Conservation (phyloP, 2,888 invertebrate species). For the Conus canariensis region DNA sequence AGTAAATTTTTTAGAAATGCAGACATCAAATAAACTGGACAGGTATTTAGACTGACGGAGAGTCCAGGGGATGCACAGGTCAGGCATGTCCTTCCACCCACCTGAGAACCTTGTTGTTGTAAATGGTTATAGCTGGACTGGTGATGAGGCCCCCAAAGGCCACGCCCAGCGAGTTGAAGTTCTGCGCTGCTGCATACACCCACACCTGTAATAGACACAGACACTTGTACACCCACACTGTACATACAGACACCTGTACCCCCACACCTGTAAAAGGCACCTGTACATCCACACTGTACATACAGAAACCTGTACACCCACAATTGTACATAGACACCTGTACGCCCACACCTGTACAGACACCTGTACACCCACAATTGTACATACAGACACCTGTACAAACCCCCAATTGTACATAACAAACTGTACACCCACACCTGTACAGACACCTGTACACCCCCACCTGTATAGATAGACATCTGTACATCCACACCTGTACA, state of each 20-base stretch:
- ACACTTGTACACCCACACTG: constrained; percentile 81
- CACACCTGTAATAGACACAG: constrained; percentile 85
- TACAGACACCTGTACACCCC: background rate
- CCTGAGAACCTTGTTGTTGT: constrained; percentile 90
- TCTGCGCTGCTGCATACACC: constrained; percentile 94
- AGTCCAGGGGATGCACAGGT: no score
- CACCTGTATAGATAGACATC: background rate
- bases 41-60: no score
- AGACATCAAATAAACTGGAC: no score
- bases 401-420: background rate
- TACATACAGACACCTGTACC: background rate
- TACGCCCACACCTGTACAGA: background rate
- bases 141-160: constrained; percentile 92
- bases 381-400: background rate
- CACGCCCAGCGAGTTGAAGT: constrained; percentile 95
- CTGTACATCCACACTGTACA: background rate
- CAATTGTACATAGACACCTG: constrained; percentile 69
- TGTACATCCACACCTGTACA: background rate
- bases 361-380: background rate
- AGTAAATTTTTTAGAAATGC: no score
- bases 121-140: constrained; percentile 95
- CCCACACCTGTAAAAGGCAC: constrained; percentile 74
- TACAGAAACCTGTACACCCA: background rate
- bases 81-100: constrained; percentile 44
- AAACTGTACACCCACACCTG: background rate